Conservation (phyloP, 2,888 invertebrate species). For the Euphydryas editha region DNA sequence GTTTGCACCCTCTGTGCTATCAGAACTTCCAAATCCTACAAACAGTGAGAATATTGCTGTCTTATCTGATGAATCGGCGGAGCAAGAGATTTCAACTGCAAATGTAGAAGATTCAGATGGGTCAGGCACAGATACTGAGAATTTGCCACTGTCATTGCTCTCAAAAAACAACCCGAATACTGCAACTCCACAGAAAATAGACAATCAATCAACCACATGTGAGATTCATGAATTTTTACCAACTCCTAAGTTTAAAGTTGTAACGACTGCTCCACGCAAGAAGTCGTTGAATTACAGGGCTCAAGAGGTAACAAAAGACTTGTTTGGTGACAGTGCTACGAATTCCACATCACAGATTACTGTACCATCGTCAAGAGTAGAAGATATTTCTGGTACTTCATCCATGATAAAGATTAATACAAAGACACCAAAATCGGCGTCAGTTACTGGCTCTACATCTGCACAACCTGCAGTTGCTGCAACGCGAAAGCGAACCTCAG, state of each 20-base stretch:
- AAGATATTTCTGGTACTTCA: conserved; percentile 41
- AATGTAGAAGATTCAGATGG: conserved; percentile 36
- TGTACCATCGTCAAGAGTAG: conserved; percentile 39
- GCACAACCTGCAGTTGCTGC: conserved; percentile 17
- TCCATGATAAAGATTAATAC: conserved; percentile 38
- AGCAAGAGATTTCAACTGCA: conserved; percentile 33
- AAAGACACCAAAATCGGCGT: conserved; percentile 17
- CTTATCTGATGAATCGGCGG: conserved; percentile 25
- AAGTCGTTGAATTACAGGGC: conserved; percentile 43
- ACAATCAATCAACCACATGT: conserved; percentile 36
- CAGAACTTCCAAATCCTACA: conserved; percentile 26
- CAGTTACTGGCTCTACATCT: conserved; percentile 38
- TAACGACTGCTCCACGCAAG: conserved; percentile 37
- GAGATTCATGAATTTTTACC: conserved; percentile 45
- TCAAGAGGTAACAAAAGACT: conserved; percentile 44
- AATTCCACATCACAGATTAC: conserved; percentile 41
- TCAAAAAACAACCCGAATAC: conserved; percentile 39
- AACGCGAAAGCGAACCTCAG: conserved; percentile 19
- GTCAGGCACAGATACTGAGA: conserved; percentile 41
- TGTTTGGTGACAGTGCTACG: conserved; percentile 41
- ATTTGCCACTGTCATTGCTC: conserved; percentile 42
- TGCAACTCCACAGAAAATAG: conserved; percentile 41
- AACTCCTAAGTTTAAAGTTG: conserved; percentile 41
- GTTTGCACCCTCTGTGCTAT: conserved; percentile 28
- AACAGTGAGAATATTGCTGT: conserved; percentile 38